These are phyloP conservation scores for Lordiphosa collinella DNA, from an alignment of 1,140 invertebrate genomes.

Conservation along the genomic window DNA sequence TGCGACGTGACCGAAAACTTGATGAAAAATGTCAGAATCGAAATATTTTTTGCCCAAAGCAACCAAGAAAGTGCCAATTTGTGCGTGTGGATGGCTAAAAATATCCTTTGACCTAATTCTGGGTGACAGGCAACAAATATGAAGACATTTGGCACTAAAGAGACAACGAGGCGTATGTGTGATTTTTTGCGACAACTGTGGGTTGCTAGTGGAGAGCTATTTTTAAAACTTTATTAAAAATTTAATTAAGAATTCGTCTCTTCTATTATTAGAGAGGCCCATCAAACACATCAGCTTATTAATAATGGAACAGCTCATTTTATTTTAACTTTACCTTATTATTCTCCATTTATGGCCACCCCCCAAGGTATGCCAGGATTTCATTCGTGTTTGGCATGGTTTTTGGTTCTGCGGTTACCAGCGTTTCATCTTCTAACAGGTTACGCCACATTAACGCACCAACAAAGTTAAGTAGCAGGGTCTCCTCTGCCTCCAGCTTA, in stretches of 20 bases:
- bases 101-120: slow-evolving; percentile 71
- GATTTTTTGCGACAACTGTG: slow-evolving; percentile 75
- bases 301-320: slow-evolving; percentile 40
- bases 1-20: slow-evolving; percentile 43
- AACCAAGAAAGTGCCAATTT: background rate
- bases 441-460: slow-evolving; percentile 39
- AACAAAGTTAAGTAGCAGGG: background rate
- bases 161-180: slow-evolving; percentile 48
- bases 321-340: slow-evolving; percentile 13
- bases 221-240: slow-evolving; percentile 23
- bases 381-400: background rate
- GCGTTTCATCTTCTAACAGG: slow-evolving; percentile 19
- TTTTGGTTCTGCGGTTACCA: background rate
- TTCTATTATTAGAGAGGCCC: slow-evolving; percentile 23
- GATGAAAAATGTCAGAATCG: slow-evolving; percentile 50
- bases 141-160: slow-evolving; percentile 37
- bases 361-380: slow-evolving; percentile 28
- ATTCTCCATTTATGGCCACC: slow-evolving; percentile 26
- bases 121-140: slow-evolving; percentile 69
- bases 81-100: slow-evolving; percentile 44
- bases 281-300: slow-evolving; percentile 18
- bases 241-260: slow-evolving; percentile 33
- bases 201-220: slow-evolving; percentile 43
- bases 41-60: slow-evolving; percentile 29
- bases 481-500: background rate